Conservation (phyloP, 2,888 invertebrate genomes). For the Formica aserva region DNA sequence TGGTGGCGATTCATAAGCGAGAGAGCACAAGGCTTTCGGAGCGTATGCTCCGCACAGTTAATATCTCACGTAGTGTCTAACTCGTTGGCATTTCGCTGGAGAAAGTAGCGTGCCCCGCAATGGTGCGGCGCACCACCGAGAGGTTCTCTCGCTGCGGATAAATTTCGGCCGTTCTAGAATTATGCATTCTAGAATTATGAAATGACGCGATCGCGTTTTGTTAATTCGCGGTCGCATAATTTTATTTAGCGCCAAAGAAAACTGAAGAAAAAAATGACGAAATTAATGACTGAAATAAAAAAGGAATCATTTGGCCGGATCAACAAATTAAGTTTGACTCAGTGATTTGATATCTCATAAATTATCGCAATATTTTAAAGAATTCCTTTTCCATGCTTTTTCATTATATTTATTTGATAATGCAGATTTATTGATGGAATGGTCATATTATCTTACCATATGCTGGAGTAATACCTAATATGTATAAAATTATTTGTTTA, state of each 20-base stretch:
- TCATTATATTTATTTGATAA: too few species aligned
- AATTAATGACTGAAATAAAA: not conserved
- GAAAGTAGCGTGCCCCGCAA: constrained; percentile 81
- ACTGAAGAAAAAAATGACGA: not conserved
- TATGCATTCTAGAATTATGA: constrained; percentile 5
- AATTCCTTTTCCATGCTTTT: not conserved
- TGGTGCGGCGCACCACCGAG: constrained; percentile 59
- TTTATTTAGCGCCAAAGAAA: not conserved
- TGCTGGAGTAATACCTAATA: not conserved
- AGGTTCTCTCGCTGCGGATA: constrained; percentile 46
- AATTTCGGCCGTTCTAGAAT: constrained; percentile 24
- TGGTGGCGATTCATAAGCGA: constrained; percentile 41
- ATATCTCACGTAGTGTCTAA: constrained; percentile 79
- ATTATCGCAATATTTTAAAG: not conserved
- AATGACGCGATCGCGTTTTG: not conserved
- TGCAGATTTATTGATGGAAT: not conserved
- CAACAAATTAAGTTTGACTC: not conserved
- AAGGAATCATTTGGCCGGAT: not conserved
- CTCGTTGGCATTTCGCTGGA: constrained; percentile 84
- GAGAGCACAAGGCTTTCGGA: constrained; percentile 49
- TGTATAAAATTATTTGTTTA: not conserved
- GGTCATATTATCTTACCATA: too few species aligned
- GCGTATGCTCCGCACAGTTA: constrained; percentile 68
- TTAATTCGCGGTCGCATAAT: not conserved
- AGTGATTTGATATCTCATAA: not conserved